These are phyloP conservation scores for Microcebus griseorufus DNA, from an alignment of 2,113 vertebrate genomes.

Conservation along the genomic window DNA sequence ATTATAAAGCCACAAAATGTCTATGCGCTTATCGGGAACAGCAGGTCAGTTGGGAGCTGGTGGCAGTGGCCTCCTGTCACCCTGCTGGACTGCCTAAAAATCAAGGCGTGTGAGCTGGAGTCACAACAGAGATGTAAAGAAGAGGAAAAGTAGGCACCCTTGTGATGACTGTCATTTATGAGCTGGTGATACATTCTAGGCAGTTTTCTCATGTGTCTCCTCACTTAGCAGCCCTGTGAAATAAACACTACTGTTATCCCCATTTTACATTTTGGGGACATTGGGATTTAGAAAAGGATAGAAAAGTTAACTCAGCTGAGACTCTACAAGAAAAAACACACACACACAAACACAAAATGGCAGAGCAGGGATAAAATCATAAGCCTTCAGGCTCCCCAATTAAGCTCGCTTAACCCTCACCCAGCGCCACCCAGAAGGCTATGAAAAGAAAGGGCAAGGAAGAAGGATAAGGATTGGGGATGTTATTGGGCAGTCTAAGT, in stretches of 20 bases:
- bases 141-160: not conserved
- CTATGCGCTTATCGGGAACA: not conserved
- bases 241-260: not conserved
- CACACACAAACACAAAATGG: not conserved
- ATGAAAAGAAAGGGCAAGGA: not conserved
- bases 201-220: not conserved
- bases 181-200: not conserved
- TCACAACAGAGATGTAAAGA: not conserved
- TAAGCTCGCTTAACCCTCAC: not conserved
- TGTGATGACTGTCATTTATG: not conserved
- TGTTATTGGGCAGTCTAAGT: not conserved
- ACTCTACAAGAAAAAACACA: not conserved
- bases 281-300: not conserved
- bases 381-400: not conserved
- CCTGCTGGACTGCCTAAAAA: accelerated
- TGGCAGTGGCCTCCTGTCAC: not conserved
- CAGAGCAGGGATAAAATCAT: not conserved
- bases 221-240: not conserved
- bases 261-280: not conserved
- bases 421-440: not conserved
- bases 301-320: not conserved
- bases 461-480: not conserved
- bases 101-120: not conserved
- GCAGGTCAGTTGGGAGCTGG: not conserved
- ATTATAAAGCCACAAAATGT: not conserved